Conservation (phyloP, 1,140 invertebrate genomes). For the Dolichoris vasculosae region DNA sequence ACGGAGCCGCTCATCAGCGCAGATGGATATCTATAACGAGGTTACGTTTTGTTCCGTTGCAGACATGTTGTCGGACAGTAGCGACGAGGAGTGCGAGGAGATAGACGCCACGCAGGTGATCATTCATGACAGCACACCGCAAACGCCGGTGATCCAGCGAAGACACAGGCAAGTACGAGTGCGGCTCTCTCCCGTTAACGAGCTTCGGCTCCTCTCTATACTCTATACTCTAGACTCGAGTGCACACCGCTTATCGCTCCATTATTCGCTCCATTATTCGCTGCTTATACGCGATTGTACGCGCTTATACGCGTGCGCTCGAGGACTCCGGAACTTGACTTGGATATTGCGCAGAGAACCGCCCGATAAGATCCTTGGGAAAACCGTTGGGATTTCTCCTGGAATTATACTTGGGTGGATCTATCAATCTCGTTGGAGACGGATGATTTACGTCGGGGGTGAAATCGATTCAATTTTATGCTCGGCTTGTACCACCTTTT, state of each 20-base stretch:
- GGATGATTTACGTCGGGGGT: background rate
- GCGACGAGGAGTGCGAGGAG: constrained; percentile 76
- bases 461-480: background rate
- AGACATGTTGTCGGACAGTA: constrained; percentile 60
- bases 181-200: constrained; percentile 21
- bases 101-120: constrained; percentile 83
- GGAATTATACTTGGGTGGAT: background rate
- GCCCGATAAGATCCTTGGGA: background rate
- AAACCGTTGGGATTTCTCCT: background rate
- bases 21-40: constrained; percentile 41
- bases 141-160: constrained; percentile 80
- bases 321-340: background rate
- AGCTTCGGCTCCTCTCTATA: constrained; percentile 10
- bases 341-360: background rate
- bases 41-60: constrained; percentile 43
- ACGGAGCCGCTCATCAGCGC: background rate
- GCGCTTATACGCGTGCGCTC: background rate
- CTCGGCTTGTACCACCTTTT: background rate
- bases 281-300: no score
- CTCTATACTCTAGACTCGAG: no score
- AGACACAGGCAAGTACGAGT: constrained; percentile 61
- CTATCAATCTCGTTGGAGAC: background rate
- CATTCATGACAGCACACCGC: constrained; percentile 84
- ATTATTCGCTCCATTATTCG: no score
- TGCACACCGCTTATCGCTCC: background rate